Evolutionary conservation across 2,797 vertebrate species (phyloP).

Genomic region (Mallotus villosus): DNA sequence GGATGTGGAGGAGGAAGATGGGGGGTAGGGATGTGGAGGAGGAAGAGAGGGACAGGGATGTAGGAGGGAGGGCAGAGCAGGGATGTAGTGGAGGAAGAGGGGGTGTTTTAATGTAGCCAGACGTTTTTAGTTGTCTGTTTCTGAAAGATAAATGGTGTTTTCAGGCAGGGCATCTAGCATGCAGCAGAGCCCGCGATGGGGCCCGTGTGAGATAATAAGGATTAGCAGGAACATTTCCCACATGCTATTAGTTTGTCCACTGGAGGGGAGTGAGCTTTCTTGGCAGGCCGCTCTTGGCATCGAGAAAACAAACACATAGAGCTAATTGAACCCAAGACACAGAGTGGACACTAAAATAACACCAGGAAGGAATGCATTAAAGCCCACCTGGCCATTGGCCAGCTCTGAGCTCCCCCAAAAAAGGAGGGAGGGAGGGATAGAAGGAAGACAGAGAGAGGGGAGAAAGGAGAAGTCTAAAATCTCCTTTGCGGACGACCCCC

Average conservation of each 20-base stretch:
- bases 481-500: slow-evolving; percentile 13
- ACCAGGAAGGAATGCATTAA: slow-evolving; percentile 25
- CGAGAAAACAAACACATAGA: slow-evolving; percentile 16
- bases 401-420: neutral
- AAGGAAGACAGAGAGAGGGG: neutral
- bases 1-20: too few species aligned
- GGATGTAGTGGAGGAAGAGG: too few species aligned
- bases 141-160: neutral
- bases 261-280: slow-evolving; percentile 17
- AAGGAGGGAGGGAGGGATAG: neutral
- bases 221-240: slow-evolving; percentile 25
- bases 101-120: neutral
- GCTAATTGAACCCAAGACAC: slow-evolving; percentile 24
- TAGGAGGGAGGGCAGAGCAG: too few species aligned
- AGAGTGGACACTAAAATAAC: slow-evolving; percentile 27
- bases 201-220: slow-evolving; percentile 18
- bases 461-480: neutral
- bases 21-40: neutral
- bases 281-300: slow-evolving; percentile 8
- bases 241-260: slow-evolving; percentile 14
- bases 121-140: neutral
- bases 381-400: slow-evolving; percentile 10
- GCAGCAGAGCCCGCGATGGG: neutral
- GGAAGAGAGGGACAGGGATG: too few species aligned
- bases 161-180: neutral